phyloP scores from a whole-genome alignment of 2,797 vertebrate species.

The Lophius americanus region DNA sequence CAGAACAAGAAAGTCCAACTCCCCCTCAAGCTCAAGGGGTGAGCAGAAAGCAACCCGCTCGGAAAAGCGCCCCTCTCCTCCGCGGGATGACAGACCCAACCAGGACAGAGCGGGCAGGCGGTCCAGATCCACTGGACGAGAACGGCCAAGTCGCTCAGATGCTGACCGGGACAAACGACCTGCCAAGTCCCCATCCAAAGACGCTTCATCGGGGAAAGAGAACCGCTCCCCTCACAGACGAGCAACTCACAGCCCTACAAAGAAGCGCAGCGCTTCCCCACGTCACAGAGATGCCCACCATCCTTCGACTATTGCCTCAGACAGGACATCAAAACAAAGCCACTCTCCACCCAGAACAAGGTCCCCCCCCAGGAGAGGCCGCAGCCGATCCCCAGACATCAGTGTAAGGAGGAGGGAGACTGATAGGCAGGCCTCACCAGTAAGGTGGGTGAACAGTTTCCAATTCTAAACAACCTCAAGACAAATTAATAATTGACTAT shows the following conservation, averaged over 20 bases:
- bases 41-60: constrained; percentile 76
- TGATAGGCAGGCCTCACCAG: constrained; percentile 89
- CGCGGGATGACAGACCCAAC: constrained; percentile 84
- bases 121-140: constrained; percentile 85
- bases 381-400: constrained; percentile 89
- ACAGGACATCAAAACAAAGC: constrained; percentile 87
- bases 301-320: constrained; percentile 74
- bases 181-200: constrained; percentile 95
- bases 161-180: constrained; percentile 90
- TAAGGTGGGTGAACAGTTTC: constrained; percentile 85
- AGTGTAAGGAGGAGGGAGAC: constrained; percentile 89
- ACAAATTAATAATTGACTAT: not conserved
- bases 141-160: constrained; percentile 85
- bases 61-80: constrained; percentile 84
- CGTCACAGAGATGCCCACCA: constrained; percentile 88
- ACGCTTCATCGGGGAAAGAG: constrained; percentile 96
- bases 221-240: constrained; percentile 92
- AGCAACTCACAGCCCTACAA: constrained; percentile 81
- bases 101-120: constrained; percentile 83
- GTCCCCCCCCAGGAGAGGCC: constrained; percentile 86
- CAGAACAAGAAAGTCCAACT: constrained; percentile 86
- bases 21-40: constrained; percentile 86
- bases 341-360: constrained; percentile 88
- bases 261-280: constrained; percentile 88
- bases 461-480: not conserved